Conservation (phyloP, 2,113 vertebrate species). For the Gorsachius goisagi region DNA sequence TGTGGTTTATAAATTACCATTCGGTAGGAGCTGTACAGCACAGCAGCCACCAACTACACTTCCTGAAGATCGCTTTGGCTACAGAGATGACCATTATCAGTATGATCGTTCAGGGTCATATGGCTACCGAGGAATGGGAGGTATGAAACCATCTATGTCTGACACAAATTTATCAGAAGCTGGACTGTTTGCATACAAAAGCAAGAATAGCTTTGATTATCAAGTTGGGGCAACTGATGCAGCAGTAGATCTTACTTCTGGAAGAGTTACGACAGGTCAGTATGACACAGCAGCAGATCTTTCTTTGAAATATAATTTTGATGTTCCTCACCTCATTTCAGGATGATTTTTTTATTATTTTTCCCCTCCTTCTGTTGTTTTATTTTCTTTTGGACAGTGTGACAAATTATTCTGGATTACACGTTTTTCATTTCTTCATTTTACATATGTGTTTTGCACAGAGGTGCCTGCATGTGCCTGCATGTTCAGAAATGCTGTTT, state of each 20-base stretch:
- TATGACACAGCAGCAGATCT: constrained; percentile 80
- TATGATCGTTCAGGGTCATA: constrained; percentile 82
- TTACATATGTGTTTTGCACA: constrained; percentile 78
- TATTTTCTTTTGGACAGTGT: constrained; percentile 74
- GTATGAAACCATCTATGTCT: constrained; percentile 89
- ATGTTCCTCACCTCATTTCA: constrained; percentile 82
- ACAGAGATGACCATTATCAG: constrained; percentile 88
- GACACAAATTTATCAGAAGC: constrained; percentile 88
- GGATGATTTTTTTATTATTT: constrained; percentile 73
- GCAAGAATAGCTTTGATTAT: constrained; percentile 89
- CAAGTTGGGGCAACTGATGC: constrained; percentile 80
- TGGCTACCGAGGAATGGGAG: constrained; percentile 82
- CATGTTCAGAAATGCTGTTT: constrained; percentile 91
- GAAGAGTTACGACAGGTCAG: constrained; percentile 92
- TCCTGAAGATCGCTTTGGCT: constrained; percentile 88
- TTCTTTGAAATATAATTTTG: constrained; percentile 85
- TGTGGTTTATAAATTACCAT: constrained; percentile 94
- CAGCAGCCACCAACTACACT: constrained; percentile 84
- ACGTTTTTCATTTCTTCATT: constrained; percentile 68
- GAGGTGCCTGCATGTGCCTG: constrained; percentile 93
- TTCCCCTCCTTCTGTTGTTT: constrained; percentile 67
- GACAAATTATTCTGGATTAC: constrained; percentile 69
- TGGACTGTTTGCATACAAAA: constrained; percentile 86
- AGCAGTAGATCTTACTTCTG: constrained; percentile 94
- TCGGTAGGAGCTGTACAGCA: constrained; percentile 90